Evolutionary conservation across 2,888 invertebrate genomes (phyloP), one percentile per base, ranked within the genome.

Genomic region (Cryptus viduatorius): DNA sequence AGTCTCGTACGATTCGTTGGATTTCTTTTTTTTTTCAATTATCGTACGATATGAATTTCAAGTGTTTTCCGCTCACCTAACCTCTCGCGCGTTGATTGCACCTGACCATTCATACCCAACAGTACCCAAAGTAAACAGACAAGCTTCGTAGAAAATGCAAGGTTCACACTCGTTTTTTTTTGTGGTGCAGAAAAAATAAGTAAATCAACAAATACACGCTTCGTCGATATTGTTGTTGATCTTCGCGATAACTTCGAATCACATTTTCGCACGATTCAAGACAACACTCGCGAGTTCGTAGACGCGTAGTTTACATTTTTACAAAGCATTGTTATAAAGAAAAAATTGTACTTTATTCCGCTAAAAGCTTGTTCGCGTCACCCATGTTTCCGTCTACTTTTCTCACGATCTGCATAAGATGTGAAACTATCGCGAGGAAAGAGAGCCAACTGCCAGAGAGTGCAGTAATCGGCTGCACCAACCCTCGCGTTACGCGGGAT

Each of bases 21-120:
- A 8, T 37, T 2, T 37, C 7, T 37, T 37, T 37, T 37, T 29
- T 29, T 56, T 67, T 31, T 64, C 16, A 64, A 61, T 48, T 19
- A 37, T 59, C 44, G 1, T 31, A 24, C 56, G 29, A 29, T 42
- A 59, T 19, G 19, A 56, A 72, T 44, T 61, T 16, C 42, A 46
- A 72, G 69, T 79, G 61, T 79, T 69, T 53, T 50, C 8, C n/a
- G 86, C 92, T 90, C 84, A 93, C 93, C 92, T 93, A 93, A 93
- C 92, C 92, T 93, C 89, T 93, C 92, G 86, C 90, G 90, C 82
- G 92, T 89, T 59, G 92, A 88, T 83, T 92, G 92, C 86, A 93
- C 90, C 87, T 93, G 93, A 79, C 92, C 92, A 89, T 93, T 93
- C 93, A 93, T 93, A 84, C 86, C 89, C 85, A 83, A 76, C 77